phyloP scores from a whole-genome alignment of 2,797 vertebrate genomes.

The Paguma larvata region DNA sequence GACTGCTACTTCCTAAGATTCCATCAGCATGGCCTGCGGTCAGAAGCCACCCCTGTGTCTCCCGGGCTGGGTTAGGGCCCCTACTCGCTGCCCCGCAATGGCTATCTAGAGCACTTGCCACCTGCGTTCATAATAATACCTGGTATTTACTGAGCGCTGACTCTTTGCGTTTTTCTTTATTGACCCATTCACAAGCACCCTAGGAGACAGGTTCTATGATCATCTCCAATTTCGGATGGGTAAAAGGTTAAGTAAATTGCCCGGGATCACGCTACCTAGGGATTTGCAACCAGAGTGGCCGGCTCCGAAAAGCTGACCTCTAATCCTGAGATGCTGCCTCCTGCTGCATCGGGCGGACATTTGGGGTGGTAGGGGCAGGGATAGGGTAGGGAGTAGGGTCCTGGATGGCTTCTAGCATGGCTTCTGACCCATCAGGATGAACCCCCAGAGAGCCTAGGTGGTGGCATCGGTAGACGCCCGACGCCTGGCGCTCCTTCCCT shows the following conservation, averaged over 20 bases:
- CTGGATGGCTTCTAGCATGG: not conserved
- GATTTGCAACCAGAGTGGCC: not conserved
- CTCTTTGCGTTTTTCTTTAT: not conserved
- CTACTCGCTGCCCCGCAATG: not conserved
- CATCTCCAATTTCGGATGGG: conserved; percentile 27
- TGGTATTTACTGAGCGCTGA: not conserved
- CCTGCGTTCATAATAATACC: not conserved
- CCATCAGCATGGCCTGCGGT: not conserved
- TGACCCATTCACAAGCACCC: not conserved
- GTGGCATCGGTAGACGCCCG: not conserved
- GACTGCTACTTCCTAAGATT: not conserved
- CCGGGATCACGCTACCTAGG: not conserved
- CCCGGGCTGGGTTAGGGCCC: not conserved
- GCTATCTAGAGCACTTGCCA: not conserved
- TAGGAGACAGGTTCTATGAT: not conserved
- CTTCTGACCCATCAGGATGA: not conserved
- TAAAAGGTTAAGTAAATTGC: conserved; percentile 14
- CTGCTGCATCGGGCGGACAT: not conserved
- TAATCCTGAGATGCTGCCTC: not conserved
- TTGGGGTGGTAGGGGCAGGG: no score
- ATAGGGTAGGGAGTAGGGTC: not conserved
- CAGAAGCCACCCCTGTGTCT: not conserved
- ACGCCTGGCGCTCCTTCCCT: not conserved
- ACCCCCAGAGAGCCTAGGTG: not conserved
- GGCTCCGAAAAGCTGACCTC: not conserved